phyloP scores from a whole-genome alignment of 2,888 invertebrate species.

The Lepidocyrtoides sp. region DNA sequence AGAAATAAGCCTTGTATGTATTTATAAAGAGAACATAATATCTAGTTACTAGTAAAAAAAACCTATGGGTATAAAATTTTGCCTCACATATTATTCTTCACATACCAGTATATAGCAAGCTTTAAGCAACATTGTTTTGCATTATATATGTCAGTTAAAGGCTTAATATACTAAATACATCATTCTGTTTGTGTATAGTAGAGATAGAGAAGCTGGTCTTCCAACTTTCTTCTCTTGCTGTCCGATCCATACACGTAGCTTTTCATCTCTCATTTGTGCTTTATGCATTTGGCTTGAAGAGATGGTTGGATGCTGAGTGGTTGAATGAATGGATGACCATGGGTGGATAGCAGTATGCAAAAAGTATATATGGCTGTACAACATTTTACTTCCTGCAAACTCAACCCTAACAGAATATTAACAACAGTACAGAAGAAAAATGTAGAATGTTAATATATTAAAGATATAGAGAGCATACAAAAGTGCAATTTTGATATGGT shows the following conservation, averaged over 20 bases:
- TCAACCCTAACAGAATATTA: neutral
- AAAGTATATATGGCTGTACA: neutral
- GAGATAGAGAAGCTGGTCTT: neutral
- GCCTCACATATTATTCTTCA: neutral
- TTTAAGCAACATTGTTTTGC: neutral
- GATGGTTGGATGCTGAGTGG: neutral
- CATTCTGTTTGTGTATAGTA: neutral
- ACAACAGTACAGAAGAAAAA: no score
- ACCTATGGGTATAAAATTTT: no score
- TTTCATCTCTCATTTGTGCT: neutral
- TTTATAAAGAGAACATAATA: neutral
- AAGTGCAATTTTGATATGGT: neutral
- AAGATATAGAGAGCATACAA: neutral
- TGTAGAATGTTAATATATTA: neutral
- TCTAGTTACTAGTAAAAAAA: no score
- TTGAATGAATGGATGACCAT: neutral
- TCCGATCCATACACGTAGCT: neutral
- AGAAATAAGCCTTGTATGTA: neutral
- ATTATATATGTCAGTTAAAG: neutral
- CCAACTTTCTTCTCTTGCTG: neutral
- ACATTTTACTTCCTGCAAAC: neutral
- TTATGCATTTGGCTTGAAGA: neutral
- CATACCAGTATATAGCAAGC: no score
- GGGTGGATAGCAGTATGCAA: neutral
- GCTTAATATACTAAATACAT: neutral